A percentile compares a stretch with the other conserved stretches of the same genome.
Conservation (phyloP, 2,888 invertebrate genomes). For the Macaria liturata region DNA sequence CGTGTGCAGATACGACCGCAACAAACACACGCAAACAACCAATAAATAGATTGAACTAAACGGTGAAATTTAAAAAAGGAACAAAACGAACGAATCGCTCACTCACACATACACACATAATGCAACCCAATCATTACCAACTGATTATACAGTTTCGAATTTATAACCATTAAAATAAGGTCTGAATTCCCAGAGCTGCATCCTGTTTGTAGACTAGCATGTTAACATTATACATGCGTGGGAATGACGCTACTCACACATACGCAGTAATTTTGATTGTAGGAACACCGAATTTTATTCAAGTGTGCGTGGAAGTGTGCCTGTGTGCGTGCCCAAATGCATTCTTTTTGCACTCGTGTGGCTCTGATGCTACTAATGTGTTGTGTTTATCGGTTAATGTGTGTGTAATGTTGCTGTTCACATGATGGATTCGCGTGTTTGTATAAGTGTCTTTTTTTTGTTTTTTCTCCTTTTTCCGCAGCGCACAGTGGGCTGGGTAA, state of each 20-base stretch:
- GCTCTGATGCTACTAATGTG: constrained; percentile 45
- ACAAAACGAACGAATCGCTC: constrained; percentile 78
- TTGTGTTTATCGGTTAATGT: constrained; percentile 51
- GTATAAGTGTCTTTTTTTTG: constrained; percentile 76
- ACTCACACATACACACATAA: constrained; percentile 65
- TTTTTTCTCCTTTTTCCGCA: constrained; percentile 58
- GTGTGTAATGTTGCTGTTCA: constrained; percentile 68
- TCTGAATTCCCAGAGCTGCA: constrained; percentile 40
- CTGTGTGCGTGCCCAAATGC: constrained; percentile 60
- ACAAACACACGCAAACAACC: constrained; percentile 70
- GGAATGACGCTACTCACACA: constrained; percentile 66
- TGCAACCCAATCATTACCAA: constrained; percentile 78
- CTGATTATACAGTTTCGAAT: constrained; percentile 38
- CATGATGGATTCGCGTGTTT: constrained; percentile 77
- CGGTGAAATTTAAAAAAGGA: constrained; percentile 83
- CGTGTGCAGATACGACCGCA: constrained; percentile 55
- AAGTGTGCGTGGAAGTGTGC: constrained; percentile 50
- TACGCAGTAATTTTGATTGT: constrained; percentile 67
- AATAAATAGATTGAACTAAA: constrained; percentile 84
- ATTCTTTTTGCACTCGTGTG: constrained; percentile 65
- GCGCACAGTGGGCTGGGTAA: constrained; percentile 66
- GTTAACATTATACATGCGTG: constrained; percentile 72
- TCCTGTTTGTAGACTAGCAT: constrained; percentile 68
- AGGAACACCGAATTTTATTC: constrained; percentile 74
- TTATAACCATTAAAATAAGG: constrained; percentile 36